Conservation (phyloP, 2,113 vertebrate species). For the Falcunculus frontatus region DNA sequence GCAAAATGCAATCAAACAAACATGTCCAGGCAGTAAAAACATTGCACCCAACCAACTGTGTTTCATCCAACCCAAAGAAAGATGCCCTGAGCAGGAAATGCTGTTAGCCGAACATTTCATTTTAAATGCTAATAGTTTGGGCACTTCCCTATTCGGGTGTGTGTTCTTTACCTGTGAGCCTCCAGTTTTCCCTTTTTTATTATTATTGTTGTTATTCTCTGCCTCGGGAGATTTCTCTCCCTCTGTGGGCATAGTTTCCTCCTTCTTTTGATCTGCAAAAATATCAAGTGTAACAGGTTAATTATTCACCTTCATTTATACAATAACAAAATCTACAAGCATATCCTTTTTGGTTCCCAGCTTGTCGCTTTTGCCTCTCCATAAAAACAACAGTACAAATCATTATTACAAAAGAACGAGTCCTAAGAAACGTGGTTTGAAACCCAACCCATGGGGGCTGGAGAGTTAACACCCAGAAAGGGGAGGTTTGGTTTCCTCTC, state of each 20-base stretch:
- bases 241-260: slow-evolving; percentile 95
- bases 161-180: slow-evolving; percentile 88
- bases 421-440: slow-evolving; percentile 78
- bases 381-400: slow-evolving; percentile 17
- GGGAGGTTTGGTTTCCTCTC: slow-evolving; percentile 75
- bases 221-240: slow-evolving; percentile 91
- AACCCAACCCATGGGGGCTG: slow-evolving; percentile 81
- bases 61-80: slow-evolving; percentile 35
- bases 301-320: slow-evolving; percentile 52
- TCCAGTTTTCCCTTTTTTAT: slow-evolving; percentile 93
- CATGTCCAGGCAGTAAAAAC: slow-evolving; percentile 3
- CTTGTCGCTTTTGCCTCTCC: background rate
- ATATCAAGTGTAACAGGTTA: slow-evolving; percentile 71
- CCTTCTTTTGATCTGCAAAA: slow-evolving; percentile 94
- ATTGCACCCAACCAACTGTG: background rate
- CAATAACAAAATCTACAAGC: background rate
- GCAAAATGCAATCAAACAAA: background rate
- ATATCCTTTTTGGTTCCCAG: background rate
- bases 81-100: slow-evolving; percentile 6
- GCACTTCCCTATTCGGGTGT: background rate
- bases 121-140: slow-evolving; percentile 26
- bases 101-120: background rate
- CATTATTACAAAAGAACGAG: slow-evolving; percentile 52
- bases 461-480: slow-evolving; percentile 79
- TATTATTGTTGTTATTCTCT: slow-evolving; percentile 87